phyloP scores from a whole-genome alignment of 2,797 vertebrate species.

The Argya squamiceps region DNA sequence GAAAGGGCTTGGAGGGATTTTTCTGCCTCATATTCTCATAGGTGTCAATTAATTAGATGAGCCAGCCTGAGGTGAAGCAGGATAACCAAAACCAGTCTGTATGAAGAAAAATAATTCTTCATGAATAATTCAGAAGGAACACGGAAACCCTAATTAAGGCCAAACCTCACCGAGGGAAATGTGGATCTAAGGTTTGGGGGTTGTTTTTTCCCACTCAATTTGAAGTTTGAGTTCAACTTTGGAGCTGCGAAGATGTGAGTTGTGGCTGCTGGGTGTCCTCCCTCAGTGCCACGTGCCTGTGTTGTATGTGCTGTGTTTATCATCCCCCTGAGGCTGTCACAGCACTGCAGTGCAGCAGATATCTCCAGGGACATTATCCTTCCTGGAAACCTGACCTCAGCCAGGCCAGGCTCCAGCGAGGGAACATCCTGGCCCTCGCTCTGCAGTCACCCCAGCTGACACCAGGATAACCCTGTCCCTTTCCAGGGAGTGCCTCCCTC shows the following conservation, averaged over 20 bases:
- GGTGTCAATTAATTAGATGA: neutral
- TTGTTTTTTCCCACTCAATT: neutral
- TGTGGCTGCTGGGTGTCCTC: neutral
- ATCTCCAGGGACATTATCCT: neutral
- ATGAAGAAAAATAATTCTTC: neutral
- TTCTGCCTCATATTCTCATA: neutral
- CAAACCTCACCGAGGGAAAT: neutral
- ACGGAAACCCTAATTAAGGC: neutral
- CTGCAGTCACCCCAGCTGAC: rapidly evolving
- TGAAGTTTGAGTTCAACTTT: neutral
- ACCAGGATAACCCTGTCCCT: neutral
- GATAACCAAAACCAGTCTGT: neutral
- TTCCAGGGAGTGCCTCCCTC: neutral
- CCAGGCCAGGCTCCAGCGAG: neutral
- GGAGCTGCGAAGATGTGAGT: neutral
- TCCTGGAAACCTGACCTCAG: neutral
- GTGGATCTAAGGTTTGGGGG: neutral
- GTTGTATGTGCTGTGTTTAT: neutral
- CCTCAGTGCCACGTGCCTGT: neutral
- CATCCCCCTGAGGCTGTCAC: neutral
- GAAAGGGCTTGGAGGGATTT: neutral
- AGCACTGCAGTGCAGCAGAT: neutral
- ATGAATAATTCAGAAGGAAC: neutral
- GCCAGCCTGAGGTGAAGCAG: neutral
- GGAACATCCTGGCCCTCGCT: neutral